Percentiles rank a stretch among this genome's conserved stretches.
Conservation (phyloP, 2,888 invertebrate species). For the Loripinus fragilis region DNA sequence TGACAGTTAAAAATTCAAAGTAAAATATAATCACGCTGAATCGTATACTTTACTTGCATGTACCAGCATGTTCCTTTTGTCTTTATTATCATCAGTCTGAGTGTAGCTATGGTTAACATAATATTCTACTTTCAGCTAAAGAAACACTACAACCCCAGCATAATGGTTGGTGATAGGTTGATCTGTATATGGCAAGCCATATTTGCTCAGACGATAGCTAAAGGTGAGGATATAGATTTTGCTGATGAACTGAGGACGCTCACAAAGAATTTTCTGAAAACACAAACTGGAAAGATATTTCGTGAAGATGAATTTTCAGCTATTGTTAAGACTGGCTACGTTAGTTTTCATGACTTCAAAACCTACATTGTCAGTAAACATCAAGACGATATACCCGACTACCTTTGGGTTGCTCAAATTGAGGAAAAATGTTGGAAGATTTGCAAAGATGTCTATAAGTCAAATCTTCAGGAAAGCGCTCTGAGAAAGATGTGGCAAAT, state of each 20-base stretch:
- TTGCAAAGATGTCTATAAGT: slow-evolving; percentile 23
- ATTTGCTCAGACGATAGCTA: background rate
- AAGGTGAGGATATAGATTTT: background rate
- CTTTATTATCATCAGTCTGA: too few relatives aligned
- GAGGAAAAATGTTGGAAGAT: slow-evolving; percentile 24
- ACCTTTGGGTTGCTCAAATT: slow-evolving; percentile 21
- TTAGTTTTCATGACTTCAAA: slow-evolving; percentile 29
- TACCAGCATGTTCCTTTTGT: too few relatives aligned
- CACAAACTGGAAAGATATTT: slow-evolving; percentile 1
- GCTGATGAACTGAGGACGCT: background rate
- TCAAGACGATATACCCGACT: background rate
- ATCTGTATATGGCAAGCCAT: slow-evolving; percentile 60
- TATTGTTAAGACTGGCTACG: slow-evolving; percentile 1
- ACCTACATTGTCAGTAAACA: slow-evolving; percentile 22
- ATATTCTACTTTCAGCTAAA: too few relatives aligned
- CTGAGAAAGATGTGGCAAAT: slow-evolving; percentile 51
- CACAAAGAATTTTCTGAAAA: background rate
- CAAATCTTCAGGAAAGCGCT: slow-evolving; percentile 22
- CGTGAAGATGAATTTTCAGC: background rate
- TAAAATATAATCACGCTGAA: too few relatives aligned
- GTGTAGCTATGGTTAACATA: too few relatives aligned
- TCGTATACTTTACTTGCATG: too few relatives aligned
- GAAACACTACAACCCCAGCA: too few relatives aligned
- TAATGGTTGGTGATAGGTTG: slow-evolving; percentile 45
- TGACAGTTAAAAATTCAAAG: too few relatives aligned